Evolutionary conservation across 2,113 vertebrate genomes (phyloP).

Genomic region (Tangachromis dhanisi): DNA sequence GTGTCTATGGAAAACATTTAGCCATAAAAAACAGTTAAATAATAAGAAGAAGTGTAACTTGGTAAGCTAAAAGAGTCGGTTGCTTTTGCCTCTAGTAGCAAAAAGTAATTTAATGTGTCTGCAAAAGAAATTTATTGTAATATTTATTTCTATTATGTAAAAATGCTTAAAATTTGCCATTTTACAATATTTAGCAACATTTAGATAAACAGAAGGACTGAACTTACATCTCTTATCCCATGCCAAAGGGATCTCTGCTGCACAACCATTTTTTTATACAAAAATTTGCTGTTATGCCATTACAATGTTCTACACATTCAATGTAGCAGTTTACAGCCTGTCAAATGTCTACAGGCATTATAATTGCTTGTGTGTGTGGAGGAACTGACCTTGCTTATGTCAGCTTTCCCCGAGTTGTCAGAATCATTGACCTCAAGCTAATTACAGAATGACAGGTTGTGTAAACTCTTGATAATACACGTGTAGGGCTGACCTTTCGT

Average conservation of each 20-base stretch:
- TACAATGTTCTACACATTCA: not conserved
- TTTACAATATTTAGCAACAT: not conserved
- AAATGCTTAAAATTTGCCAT: not conserved
- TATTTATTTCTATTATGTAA: not conserved
- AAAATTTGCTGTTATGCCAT: not conserved
- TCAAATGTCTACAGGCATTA: not conserved
- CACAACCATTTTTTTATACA: not conserved
- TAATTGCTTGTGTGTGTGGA: conserved; percentile 32
- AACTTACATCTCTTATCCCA: fast-evolving
- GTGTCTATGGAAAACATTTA: not conserved
- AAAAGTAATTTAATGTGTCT: not conserved
- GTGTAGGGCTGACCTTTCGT: conserved; percentile 23
- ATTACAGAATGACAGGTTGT: conserved; percentile 29
- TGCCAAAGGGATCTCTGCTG: not conserved
- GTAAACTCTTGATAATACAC: conserved; percentile 27
- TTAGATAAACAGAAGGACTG: not conserved
- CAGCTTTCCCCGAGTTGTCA: not conserved
- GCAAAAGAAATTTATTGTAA: fast-evolving
- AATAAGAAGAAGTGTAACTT: fast-evolving
- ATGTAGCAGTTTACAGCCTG: not conserved
- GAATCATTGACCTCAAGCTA: conserved; percentile 8
- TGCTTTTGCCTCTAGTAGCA: not conserved
- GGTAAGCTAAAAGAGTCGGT: not conserved
- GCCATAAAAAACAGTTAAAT: not conserved
- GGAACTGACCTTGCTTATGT: conserved; percentile 1